phyloP scores from a whole-genome alignment of 2,113 vertebrate species.

The Sclerurus mexicanus region DNA sequence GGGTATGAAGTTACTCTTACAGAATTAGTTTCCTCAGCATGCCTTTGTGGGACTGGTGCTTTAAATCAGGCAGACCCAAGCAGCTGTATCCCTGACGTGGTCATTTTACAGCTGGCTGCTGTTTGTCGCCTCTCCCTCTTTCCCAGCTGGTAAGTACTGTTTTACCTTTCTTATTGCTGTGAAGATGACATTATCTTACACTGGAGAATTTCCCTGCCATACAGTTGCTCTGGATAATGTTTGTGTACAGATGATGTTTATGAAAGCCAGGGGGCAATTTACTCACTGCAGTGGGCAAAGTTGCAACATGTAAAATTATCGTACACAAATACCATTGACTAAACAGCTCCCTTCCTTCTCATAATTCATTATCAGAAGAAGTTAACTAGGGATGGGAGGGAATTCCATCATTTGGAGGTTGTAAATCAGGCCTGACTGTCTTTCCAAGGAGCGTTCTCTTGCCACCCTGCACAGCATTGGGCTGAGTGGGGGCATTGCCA shows the following conservation, averaged over 20 bases:
- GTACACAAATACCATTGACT: constrained; percentile 45
- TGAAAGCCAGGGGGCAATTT: constrained; percentile 62
- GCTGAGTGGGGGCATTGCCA: neutral
- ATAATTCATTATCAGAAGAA: constrained; percentile 34
- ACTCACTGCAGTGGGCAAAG: constrained; percentile 38
- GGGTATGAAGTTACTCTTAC: neutral
- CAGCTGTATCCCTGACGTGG: constrained; percentile 23
- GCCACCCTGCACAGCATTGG: fast-evolving
- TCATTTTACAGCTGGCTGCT: constrained; percentile 65
- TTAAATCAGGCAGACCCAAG: constrained; percentile 56
- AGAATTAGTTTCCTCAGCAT: constrained; percentile 33
- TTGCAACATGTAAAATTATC: constrained; percentile 41
- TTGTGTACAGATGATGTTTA: constrained; percentile 68
- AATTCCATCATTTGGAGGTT: neutral
- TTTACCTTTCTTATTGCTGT: constrained; percentile 57
- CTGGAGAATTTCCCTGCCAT: constrained; percentile 48
- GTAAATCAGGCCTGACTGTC: neutral
- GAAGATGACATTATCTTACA: constrained; percentile 60
- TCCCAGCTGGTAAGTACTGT: constrained; percentile 45
- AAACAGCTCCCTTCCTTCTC: constrained; percentile 42
- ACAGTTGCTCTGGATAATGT: constrained; percentile 51
- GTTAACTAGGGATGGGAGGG: neutral
- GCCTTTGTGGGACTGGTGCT: neutral
- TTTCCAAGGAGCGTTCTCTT: neutral
- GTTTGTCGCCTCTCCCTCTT: constrained; percentile 27